A percentile compares a stretch with the other conserved stretches of the same genome.
Evolutionary conservation across 2,113 vertebrate species (phyloP).

Genomic region (Romanogobio albipinnatus): DNA sequence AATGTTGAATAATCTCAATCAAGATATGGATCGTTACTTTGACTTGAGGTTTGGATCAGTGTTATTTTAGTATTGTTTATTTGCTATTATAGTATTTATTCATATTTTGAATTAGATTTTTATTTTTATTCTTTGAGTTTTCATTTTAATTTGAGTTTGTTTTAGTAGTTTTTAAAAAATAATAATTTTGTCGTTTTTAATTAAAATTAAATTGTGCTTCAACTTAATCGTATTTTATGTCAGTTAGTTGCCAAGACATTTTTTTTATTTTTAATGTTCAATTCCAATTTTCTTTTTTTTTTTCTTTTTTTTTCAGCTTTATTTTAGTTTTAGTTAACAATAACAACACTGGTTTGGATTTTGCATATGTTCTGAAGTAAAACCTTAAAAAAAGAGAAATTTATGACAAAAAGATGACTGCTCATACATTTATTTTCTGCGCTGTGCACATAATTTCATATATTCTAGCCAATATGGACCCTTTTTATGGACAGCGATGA

Average conservation of each 20-base stretch:
- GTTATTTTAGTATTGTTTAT: neutral
- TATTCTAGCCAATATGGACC: neutral
- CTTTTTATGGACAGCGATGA: too few species aligned
- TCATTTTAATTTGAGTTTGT: neutral
- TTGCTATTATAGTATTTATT: neutral
- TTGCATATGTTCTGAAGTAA: neutral
- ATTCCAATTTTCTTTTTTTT: too few species aligned
- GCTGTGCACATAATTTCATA: neutral
- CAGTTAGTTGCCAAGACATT: neutral
- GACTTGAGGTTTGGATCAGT: neutral
- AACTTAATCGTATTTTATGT: neutral
- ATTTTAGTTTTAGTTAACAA: neutral
- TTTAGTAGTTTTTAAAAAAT: neutral
- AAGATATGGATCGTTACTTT: neutral
- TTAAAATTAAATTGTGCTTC: neutral
- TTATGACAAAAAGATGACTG: neutral
- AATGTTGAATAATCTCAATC: too few species aligned
- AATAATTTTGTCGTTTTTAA: neutral
- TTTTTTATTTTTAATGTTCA: too few species aligned
- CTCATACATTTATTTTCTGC: neutral
- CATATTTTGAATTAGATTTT: neutral
- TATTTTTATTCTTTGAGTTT: neutral
- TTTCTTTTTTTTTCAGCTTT: neutral
- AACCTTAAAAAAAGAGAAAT: neutral
- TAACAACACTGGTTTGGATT: neutral